A percentile compares a stretch with the other conserved stretches of the same genome.
These are phyloP conservation scores for Aleiodes alternator DNA, from an alignment of 2,888 invertebrate genomes.

Conservation along the genomic window DNA sequence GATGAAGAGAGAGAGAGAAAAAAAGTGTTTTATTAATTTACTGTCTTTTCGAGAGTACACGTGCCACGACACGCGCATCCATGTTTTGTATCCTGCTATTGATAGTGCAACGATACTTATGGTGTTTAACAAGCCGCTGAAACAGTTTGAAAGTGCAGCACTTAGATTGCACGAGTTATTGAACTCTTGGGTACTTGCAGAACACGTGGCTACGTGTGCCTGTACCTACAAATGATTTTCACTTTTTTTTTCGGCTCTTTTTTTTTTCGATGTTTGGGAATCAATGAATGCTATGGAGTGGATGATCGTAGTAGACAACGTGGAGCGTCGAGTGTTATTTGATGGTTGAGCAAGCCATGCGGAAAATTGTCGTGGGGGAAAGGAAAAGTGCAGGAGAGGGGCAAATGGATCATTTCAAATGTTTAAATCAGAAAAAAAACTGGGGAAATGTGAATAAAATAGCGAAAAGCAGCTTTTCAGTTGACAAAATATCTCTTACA, in stretches of 20 bases:
- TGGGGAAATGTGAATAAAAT: too few species aligned
- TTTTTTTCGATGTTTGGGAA: background rate
- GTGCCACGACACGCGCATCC: slow-evolving; percentile 44
- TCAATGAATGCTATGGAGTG: background rate
- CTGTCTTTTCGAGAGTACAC: slow-evolving; percentile 66
- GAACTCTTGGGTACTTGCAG: slow-evolving; percentile 13
- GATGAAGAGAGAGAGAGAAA: slow-evolving; percentile 53
- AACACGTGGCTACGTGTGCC: slow-evolving; percentile 25
- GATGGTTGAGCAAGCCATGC: slow-evolving; percentile 31
- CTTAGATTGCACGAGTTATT: slow-evolving; percentile 48
- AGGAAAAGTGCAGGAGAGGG: slow-evolving; percentile 28
- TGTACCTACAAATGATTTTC: slow-evolving; percentile 22
- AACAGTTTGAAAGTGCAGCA: background rate
- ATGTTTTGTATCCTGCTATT: slow-evolving; percentile 7
- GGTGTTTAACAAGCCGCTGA: slow-evolving; percentile 16
- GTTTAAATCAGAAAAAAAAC: too few species aligned
- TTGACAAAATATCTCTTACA: too few species aligned
- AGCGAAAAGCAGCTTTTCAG: too few species aligned
- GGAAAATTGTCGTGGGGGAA: slow-evolving; percentile 33
- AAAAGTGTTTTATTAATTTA: background rate
- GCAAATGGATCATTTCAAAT: background rate
- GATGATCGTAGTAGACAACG: slow-evolving; percentile 16
- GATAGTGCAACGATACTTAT: too few species aligned
- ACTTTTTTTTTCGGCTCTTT: background rate
- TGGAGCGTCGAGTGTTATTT: slow-evolving; percentile 21